Base-by-base conservation (phyloP, 2,888 invertebrate species). In the Polylopha cassiicola region DNA sequence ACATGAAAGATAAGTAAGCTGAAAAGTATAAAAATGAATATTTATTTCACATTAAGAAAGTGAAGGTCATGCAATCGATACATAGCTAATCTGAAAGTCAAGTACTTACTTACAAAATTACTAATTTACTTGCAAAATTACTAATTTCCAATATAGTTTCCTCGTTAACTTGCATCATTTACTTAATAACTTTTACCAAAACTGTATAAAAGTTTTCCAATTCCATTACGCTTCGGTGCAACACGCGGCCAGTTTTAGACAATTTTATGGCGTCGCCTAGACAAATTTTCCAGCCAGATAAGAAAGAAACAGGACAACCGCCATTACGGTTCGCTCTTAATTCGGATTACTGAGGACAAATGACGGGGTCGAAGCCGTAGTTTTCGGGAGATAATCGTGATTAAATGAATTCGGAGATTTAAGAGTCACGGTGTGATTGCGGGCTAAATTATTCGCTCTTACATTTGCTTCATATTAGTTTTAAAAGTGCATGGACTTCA, bases 261-360 rank as follows among this genome's bases (percentile, higher is more conserved):
- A 44, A 38, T 31, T 50, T 48, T 49, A 51, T 43, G 43, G 45
- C 37, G 31, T 34, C 41, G 26, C 43, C 45, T 34, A 48, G 50
- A 51, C 47, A 41, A 48, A 49, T 48, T 50, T 48, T 39, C 39
- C 43, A 34, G 20, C 23, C 13, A 45, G 50, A 50, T 51, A 49
- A 50, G 50, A 46, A 50, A 46, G 45, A 43, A 42, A 39, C 21
- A 31, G 44, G 38, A 38, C 36, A 38, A 45, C 37, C n/a, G 34
- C 41, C 24, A 36, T 41, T 36, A 30, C 20, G 24, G 34, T 11
- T 15, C 21, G 16, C 26, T 26, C 33, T 29, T 43, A 43, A 43
- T 43, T 38, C 43, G 43, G 43, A 26, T 43, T 39, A 43, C 34
- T 17, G 38, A 38, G 37, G 37, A 43, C 33, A 38, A 43, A 43